These are phyloP conservation scores for Ariolimax columbianus DNA, from an alignment of 2,888 invertebrate species.

Conservation along the genomic window DNA sequence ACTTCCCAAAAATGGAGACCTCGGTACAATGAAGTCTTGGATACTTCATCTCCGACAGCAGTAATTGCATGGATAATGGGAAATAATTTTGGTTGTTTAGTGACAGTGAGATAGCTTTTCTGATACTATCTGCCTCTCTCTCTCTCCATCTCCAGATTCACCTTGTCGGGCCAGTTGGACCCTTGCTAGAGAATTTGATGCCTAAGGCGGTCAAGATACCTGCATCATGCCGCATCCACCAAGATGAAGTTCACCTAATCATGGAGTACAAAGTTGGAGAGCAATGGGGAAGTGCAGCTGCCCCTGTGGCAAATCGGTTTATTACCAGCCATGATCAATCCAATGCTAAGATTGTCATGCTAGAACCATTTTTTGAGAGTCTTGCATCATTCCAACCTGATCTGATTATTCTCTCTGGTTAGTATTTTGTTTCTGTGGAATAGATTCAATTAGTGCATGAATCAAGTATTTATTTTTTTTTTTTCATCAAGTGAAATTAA, in stretches of 20 bases:
- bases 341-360: conserved; percentile 72
- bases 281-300: conserved; percentile 75
- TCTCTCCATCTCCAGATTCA: conserved; percentile 71
- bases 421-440: conserved; percentile 5
- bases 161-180: conserved; percentile 80
- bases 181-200: conserved; percentile 76
- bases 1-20: too few species aligned
- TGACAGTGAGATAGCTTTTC: not conserved
- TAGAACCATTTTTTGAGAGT: conserved; percentile 78
- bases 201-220: conserved; percentile 77
- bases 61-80: too few species aligned
- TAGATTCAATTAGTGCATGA: too few species aligned
- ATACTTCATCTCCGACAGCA: too few species aligned
- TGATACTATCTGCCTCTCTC: not conserved
- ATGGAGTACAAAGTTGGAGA: conserved; percentile 79
- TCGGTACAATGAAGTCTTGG: too few species aligned
- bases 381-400: conserved; percentile 76
- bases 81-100: not conserved
- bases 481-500: too few species aligned
- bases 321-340: conserved; percentile 79
- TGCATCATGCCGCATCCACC: conserved; percentile 64
- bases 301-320: conserved; percentile 79
- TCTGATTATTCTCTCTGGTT: conserved; percentile 76
- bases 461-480: too few species aligned
- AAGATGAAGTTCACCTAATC: conserved; percentile 80